Base-by-base conservation (phyloP, 1,140 invertebrate species). In the Drosophila orena region DNA sequence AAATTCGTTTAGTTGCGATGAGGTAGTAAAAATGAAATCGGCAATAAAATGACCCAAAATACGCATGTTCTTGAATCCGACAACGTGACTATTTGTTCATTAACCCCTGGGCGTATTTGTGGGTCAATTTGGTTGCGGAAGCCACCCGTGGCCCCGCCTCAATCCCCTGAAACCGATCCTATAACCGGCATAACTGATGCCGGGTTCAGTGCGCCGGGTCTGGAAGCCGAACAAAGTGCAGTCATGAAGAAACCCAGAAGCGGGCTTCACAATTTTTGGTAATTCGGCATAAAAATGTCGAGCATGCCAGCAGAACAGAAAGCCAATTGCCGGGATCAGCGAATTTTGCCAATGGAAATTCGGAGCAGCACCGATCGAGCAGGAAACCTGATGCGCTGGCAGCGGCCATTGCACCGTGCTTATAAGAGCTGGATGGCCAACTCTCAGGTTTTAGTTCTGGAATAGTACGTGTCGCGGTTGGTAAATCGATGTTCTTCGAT, bases 241-340 rank as follows among this genome's bases (percentile, higher is more conserved):
- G 24, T 47, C 49, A 55, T 43, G 38, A 35, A 66, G 30, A 64
- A 64, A 64, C 44, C 27, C 6, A 34, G 46, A 27, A 65, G 30
- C 56, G 44, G 17, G 44, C 62, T 60, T 61, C 37, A 70, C 8
- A 73, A 77, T 77, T 88, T 46, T 84, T 88, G 57, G 72, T 62
- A 80, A 89, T 88, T 88, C 84, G 79, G 84, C 84, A 88, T 71
- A 89, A 88, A 83, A 84, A 84, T 88, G 64, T 80, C 73, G 79
- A 88, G 79, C 71, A 75, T 77, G 84, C 77, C 72, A 89, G 79
- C 73, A 83, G 79, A 15, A 14, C 57, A 66, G n/a, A 40, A 61
- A 61, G 64, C 46, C 57, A 56, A 75, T 44, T 64, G 88, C 77
- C 71, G 42, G 44, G 54, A 37, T 91, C 68, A 84, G 85, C 83